Evolutionary conservation across 1,140 invertebrate genomes (phyloP).

Genomic region (Trichoplusia ni): DNA sequence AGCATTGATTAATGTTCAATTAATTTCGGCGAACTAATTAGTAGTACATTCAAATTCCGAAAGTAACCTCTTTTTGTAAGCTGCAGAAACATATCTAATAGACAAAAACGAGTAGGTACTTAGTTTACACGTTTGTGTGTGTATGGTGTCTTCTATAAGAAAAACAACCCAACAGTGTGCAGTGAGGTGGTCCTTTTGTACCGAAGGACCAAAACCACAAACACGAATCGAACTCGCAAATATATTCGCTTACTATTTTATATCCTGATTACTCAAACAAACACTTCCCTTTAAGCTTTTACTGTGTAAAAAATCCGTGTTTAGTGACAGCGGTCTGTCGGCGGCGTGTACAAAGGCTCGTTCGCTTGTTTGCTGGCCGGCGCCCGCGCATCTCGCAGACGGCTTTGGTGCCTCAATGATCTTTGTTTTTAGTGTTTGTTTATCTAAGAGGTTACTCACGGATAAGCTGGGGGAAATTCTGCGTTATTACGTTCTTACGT

Average conservation of each 20-base stretch:
- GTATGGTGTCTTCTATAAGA: no score
- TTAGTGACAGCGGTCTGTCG: constrained; percentile 6
- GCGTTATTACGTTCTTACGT: no score
- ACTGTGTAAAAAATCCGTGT: constrained; percentile 5
- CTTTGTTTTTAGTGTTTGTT: constrained; percentile 20
- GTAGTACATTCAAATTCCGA: no score
- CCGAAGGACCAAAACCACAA: not conserved
- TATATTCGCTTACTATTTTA: not conserved
- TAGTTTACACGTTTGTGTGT: no score
- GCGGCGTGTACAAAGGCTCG: constrained; percentile 26
- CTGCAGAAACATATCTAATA: no score
- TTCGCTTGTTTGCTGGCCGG: constrained; percentile 29
- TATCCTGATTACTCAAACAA: not conserved
- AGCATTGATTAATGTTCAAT: no score
- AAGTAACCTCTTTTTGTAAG: no score
- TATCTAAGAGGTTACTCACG: constrained; percentile 19
- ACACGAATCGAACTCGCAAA: not conserved
- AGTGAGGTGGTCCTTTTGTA: not conserved
- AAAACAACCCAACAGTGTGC: no score
- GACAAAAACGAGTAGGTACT: no score
- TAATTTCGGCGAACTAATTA: no score
- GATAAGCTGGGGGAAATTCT: no score
- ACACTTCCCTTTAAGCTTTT: constrained; percentile 1
- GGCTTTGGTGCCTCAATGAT: constrained; percentile 15
- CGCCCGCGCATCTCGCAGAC: constrained; percentile 27